Percentiles rank a stretch among this genome's conserved stretches.
phyloP scores from a whole-genome alignment of 2,797 vertebrate species.

The Thripadectes ignobilis region DNA sequence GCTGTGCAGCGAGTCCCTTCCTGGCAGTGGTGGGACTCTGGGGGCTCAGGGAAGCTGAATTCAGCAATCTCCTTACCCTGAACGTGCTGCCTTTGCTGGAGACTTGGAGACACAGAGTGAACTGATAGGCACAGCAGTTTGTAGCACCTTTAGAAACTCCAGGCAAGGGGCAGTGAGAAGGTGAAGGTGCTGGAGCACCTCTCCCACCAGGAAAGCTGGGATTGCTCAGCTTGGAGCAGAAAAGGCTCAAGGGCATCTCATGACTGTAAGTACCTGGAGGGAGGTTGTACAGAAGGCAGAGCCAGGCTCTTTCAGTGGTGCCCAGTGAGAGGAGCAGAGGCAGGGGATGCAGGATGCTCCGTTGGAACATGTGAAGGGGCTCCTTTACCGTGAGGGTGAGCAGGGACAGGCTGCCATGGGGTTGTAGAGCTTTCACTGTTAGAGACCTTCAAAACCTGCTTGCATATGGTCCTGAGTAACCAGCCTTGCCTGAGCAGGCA shows the following conservation, averaged over 20 bases:
- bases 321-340: background rate
- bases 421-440: background rate
- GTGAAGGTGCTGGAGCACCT: background rate
- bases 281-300: background rate
- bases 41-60: background rate
- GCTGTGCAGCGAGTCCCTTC: background rate
- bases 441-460: background rate
- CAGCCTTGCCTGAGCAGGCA: background rate
- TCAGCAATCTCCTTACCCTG: background rate
- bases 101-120: background rate
- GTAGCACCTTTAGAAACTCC: background rate
- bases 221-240: background rate
- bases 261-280: accelerated
- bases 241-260: background rate
- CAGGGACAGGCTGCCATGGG: background rate
- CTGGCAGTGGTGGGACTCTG: background rate
- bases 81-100: background rate
- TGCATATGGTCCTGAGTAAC: background rate
- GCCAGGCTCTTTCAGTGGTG: background rate
- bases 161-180: background rate
- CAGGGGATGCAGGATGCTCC: background rate
- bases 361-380: accelerated
- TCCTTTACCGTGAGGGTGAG: background rate
- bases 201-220: background rate
- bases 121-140: background rate